Conservation (phyloP, 2,888 invertebrate species). For the Tetragonula carbonaria region DNA sequence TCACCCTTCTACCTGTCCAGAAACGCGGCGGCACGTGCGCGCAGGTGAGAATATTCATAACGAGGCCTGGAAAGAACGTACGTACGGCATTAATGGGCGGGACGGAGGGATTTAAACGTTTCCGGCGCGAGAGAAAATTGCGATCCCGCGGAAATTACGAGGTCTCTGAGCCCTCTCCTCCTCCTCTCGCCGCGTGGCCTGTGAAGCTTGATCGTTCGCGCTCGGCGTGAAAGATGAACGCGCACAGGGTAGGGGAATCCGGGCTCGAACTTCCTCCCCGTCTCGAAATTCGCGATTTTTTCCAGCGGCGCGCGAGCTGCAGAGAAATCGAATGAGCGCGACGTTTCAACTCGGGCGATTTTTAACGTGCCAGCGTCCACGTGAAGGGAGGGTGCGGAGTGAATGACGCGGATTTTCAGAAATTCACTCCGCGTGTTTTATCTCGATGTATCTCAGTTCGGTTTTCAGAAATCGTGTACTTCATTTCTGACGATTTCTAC, state of each 20-base stretch:
- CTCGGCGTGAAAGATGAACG: conserved; percentile 18
- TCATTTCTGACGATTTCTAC: no score
- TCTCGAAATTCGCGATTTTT: not conserved
- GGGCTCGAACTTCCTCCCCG: not conserved
- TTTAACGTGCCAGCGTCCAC: not conserved
- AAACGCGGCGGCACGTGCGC: conserved; percentile 30
- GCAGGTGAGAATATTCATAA: conserved; percentile 69
- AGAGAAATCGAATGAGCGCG: not conserved
- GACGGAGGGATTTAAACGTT: conserved; percentile 72
- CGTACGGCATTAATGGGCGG: conserved; percentile 51
- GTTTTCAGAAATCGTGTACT: no score
- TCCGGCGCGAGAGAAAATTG: conserved; percentile 62
- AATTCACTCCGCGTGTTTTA: no score
- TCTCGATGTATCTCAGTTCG: no score
- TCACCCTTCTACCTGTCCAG: not conserved
- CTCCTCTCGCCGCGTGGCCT: not conserved
- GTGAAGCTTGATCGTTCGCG: conserved; percentile 20
- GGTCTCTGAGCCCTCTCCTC: not conserved
- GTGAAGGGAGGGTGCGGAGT: no score
- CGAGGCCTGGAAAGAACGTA: conserved; percentile 52
- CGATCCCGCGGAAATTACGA: conserved; percentile 53
- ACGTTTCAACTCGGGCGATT: not conserved
- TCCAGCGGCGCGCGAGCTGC: no score
- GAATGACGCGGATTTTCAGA: no score
- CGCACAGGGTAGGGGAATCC: not conserved